Evolutionary conservation across 2,888 invertebrate genomes (phyloP).

Genomic region (Folsomia manolachei): DNA sequence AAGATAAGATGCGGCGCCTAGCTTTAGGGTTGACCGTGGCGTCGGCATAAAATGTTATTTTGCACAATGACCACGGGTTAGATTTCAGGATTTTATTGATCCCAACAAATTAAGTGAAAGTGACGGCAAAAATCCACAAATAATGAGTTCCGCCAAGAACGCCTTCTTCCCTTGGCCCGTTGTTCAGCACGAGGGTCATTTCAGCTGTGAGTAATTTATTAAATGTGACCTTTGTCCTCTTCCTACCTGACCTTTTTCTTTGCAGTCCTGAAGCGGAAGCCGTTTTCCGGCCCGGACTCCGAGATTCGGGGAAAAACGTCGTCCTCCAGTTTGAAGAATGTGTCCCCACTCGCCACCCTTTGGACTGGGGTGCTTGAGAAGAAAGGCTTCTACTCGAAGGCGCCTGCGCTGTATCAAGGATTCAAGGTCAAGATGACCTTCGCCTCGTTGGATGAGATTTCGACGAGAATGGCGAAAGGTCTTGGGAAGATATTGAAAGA

Average conservation of each 20-base stretch:
- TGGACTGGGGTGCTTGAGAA: too few relatives aligned
- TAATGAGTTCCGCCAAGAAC: background rate
- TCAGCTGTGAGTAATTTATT: too few relatives aligned
- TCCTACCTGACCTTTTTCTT: background rate
- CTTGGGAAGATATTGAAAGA: background rate
- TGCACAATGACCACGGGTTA: too few relatives aligned
- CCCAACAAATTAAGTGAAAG: too few relatives aligned
- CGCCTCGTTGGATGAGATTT: background rate
- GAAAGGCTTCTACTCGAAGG: background rate
- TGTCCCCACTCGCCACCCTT: background rate
- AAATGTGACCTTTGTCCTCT: background rate
- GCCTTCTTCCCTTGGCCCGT: conserved; percentile 1
- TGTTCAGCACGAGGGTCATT: background rate
- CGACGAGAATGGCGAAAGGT: background rate
- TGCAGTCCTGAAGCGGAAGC: background rate
- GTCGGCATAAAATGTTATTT: too few relatives aligned
- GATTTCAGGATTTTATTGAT: too few relatives aligned
- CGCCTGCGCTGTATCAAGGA: background rate
- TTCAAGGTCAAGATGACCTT: conserved; percentile 1
- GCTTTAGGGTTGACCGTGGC: too few relatives aligned
- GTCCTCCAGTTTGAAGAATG: conserved; percentile 3
- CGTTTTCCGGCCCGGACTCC: background rate
- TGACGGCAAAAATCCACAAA: too few relatives aligned
- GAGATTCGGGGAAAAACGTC: conserved; percentile 11
- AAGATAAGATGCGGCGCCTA: too few relatives aligned